Percentiles rank a stretch among this genome's conserved stretches.
These are phyloP conservation scores for Brachionus plicatilis DNA, from an alignment of 1,140 invertebrate species.

Conservation along the genomic window DNA sequence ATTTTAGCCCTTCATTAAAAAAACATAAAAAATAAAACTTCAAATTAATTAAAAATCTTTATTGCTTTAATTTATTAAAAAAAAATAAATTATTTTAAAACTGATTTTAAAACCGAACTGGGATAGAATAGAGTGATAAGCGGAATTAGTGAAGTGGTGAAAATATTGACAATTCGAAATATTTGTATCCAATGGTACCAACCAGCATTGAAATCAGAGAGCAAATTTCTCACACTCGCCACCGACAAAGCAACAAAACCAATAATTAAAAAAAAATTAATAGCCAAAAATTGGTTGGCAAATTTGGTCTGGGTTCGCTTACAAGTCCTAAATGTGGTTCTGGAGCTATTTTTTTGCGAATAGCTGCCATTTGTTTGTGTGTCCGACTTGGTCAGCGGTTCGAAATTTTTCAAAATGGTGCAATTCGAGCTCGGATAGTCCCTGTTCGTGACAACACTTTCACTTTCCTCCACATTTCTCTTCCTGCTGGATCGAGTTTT, in stretches of 20 bases:
- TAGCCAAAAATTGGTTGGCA: constrained; percentile 12
- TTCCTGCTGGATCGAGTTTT: not conserved
- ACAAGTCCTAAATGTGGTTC: not conserved
- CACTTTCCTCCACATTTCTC: not conserved
- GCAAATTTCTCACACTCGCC: constrained; percentile 19
- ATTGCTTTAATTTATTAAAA: not conserved
- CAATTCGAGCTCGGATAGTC: not conserved
- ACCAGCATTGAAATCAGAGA: not conserved
- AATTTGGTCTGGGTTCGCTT: constrained; percentile 17
- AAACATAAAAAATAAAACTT: no score
- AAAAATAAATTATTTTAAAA: constrained; percentile 2
- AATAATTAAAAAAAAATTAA: constrained; percentile 12
- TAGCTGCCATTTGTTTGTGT: not conserved
- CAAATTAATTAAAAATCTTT: not conserved
- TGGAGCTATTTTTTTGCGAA: not conserved
- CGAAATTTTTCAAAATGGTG: not conserved
- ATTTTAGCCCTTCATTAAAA: no score
- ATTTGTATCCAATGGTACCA: constrained; percentile 1
- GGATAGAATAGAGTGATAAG: constrained; percentile 6
- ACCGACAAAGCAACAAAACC: not conserved
- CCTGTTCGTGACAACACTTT: not conserved
- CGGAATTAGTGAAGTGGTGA: not conserved
- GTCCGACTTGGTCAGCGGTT: not conserved
- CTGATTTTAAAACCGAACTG: not conserved
- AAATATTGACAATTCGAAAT: not conserved